Evolutionary conservation across 2,888 invertebrate genomes (phyloP), one percentile per base, ranked within the genome.

Genomic region (Vannuccia rotundouncinata): DNA sequence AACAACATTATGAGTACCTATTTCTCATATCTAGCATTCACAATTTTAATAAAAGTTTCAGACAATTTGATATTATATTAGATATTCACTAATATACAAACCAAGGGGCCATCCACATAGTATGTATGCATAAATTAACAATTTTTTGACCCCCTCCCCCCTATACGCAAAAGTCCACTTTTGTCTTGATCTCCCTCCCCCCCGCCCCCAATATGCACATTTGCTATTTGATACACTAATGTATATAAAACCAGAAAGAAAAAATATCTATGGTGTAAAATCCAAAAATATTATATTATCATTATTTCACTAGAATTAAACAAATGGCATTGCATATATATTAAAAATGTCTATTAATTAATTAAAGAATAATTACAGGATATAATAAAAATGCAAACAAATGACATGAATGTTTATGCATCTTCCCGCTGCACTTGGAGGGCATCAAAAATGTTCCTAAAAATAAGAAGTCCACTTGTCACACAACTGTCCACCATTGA

Each of bases 381-480:
- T n/a, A n/a, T n/a, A n/a, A n/a, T n/a, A n/a, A n/a, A n/a, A n/a
- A n/a, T n/a, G n/a, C n/a, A n/a, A n/a, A n/a, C n/a, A n/a, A 66
- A 5, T 66, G 25, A 66, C 25, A 66, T 27, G 25, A 66, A 5
- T 66, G 22, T 13, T 66, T 22, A 66, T 66, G 66, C 66, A 66
- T 66, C 66, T 66, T 66, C 66, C 66, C 10, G 25, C 25, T 17
- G 66, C 66, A 66, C 66, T 66, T 66, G 25, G 66, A 66, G 66
- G 66, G 66, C 66, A 66, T 66, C 10, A 22, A 5, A 66, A 66
- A 66, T 66, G 25, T 66, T 66, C 66, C 66, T 66, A 66, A 66
- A 66, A 5, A 66, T 66, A 66, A 22, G 66, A 5, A 66, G 66
- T 66, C 22, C 66, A 22, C 25, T 27, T 27, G 25, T 66, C 66